phyloP scores from a whole-genome alignment of 2,113 vertebrate genomes.

The Synodontis membranacea region DNA sequence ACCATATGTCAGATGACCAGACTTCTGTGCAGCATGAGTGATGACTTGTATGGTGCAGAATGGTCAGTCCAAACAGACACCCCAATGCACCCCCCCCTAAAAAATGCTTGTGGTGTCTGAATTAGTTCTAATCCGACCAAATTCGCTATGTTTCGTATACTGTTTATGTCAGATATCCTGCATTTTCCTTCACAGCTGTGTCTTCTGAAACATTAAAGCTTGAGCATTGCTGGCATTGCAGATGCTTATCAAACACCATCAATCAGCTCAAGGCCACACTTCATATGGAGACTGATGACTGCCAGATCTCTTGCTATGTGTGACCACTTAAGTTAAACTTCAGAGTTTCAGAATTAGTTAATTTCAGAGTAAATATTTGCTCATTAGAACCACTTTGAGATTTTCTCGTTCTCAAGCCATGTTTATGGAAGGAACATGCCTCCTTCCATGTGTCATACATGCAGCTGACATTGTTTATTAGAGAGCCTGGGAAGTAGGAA shows the following conservation, averaged over 20 bases:
- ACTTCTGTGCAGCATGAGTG: background rate
- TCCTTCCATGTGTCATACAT: slow-evolving; percentile 42
- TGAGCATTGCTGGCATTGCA: background rate
- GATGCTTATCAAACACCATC: slow-evolving; percentile 39
- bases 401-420: slow-evolving; percentile 31
- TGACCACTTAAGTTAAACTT: slow-evolving; percentile 20
- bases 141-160: background rate
- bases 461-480: slow-evolving; percentile 50
- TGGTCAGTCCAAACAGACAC: background rate
- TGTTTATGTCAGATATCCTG: slow-evolving; percentile 27
- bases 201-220: slow-evolving; percentile 19
- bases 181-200: slow-evolving; percentile 19
- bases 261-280: slow-evolving; percentile 17
- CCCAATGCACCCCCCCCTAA: background rate
- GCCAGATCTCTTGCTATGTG: slow-evolving; percentile 5
- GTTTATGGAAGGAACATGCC: slow-evolving; percentile 41
- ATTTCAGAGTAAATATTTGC: slow-evolving; percentile 53
- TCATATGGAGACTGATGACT: slow-evolving; percentile 21
- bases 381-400: slow-evolving; percentile 49
- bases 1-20: background rate
- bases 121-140: background rate
- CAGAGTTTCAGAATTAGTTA: slow-evolving; percentile 35
- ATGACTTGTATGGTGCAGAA: background rate
- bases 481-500: slow-evolving; percentile 11
- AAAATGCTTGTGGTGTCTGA: background rate